Evolutionary conservation across 2,797 vertebrate species (phyloP).

Genomic region (Phalloptychus januarius): DNA sequence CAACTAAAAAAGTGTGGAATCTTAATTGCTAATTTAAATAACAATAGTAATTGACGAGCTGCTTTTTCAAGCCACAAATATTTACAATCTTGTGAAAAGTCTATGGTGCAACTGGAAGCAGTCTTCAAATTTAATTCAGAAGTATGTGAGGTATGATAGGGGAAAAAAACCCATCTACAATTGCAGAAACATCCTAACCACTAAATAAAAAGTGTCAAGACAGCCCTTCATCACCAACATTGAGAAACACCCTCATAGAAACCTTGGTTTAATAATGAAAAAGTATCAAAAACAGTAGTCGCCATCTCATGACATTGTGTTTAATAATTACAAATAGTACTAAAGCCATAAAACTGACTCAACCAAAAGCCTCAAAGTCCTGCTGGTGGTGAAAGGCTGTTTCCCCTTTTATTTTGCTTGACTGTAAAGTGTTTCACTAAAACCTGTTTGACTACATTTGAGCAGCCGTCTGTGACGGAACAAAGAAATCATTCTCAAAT

Average conservation of each 20-base stretch:
- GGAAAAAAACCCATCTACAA: neutral
- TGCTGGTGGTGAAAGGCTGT: neutral
- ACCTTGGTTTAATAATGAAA: neutral
- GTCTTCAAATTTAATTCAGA: neutral
- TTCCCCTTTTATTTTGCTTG: neutral
- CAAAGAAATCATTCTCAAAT: constrained; percentile 19
- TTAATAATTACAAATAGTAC: neutral
- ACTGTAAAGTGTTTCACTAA: neutral
- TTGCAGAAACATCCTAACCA: neutral
- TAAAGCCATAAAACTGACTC: neutral
- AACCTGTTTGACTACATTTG: constrained; percentile 5
- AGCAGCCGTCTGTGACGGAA: neutral
- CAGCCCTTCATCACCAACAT: neutral
- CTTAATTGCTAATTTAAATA: neutral
- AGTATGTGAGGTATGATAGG: neutral
- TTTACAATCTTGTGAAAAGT: neutral
- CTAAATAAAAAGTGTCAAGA: neutral
- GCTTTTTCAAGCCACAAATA: neutral
- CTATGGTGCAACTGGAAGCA: neutral
- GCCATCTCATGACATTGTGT: neutral
- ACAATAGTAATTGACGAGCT: neutral
- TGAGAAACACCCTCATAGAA: neutral
- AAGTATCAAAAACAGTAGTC: neutral
- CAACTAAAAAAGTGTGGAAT: neutral
- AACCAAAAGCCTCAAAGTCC: neutral